phyloP scores from a whole-genome alignment of 2,888 invertebrate genomes.

The Epirrita christyi region DNA sequence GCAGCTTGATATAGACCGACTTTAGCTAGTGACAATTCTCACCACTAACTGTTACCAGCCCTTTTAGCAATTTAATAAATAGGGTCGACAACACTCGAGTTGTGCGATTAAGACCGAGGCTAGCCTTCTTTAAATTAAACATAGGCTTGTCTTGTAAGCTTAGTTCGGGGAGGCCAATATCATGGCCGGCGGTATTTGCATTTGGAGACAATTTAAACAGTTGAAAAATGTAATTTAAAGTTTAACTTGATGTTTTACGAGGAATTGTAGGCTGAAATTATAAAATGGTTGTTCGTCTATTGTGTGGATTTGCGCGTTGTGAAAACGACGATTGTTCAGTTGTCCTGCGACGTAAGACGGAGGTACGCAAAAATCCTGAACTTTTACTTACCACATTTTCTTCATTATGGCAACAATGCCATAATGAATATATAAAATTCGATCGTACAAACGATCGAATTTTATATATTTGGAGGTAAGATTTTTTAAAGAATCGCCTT shows the following conservation, averaged over 20 bases:
- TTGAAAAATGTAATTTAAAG: slow-evolving; percentile 4
- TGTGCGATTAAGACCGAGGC: slow-evolving; percentile 11
- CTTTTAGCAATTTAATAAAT: no score
- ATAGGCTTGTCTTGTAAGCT: slow-evolving; percentile 3
- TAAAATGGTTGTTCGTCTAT: neutral
- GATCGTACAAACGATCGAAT: no score
- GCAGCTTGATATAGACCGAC: no score
- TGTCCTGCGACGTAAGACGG: no score
- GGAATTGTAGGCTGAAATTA: neutral
- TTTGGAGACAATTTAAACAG: slow-evolving; percentile 8
- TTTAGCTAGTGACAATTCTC: no score
- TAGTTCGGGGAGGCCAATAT: slow-evolving; percentile 9
- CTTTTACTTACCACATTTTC: no score
- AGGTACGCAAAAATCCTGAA: no score
- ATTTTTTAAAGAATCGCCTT: no score
- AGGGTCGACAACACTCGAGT: slow-evolving; percentile 4
- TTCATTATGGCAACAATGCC: no score
- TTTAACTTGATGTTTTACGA: slow-evolving; percentile 19
- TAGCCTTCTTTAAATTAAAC: slow-evolving; percentile 12
- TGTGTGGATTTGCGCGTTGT: neutral
- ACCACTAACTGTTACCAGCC: no score
- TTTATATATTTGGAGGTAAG: no score
- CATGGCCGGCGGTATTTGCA: slow-evolving; percentile 16
- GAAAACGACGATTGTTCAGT: neutral
- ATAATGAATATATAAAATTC: no score